phyloP scores from a whole-genome alignment of 2,888 invertebrate genomes.

The Gymnosoma rotundatum region DNA sequence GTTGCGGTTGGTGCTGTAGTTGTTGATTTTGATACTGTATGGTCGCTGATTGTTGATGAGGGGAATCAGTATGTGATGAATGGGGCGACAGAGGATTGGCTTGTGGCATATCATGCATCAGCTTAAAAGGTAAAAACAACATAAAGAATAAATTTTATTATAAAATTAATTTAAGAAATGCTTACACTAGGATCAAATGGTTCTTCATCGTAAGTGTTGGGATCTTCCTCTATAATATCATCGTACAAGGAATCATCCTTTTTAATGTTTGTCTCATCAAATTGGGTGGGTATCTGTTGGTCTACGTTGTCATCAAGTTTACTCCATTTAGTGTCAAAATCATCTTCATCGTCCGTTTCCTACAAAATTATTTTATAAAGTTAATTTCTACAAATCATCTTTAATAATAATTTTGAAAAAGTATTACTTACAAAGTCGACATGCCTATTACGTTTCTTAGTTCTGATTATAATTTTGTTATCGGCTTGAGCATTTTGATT shows the following conservation, averaged over 20 bases:
- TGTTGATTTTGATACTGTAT: slow-evolving; percentile 48
- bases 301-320: slow-evolving; percentile 67
- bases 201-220: slow-evolving; percentile 70
- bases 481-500: slow-evolving; percentile 40
- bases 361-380: slow-evolving; percentile 3
- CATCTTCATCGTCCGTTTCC: slow-evolving; percentile 68
- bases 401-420: background rate
- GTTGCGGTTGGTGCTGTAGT: background rate
- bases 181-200: slow-evolving; percentile 72
- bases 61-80: slow-evolving; percentile 67
- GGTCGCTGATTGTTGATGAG: slow-evolving; percentile 24
- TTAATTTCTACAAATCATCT: background rate
- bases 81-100: slow-evolving; percentile 72
- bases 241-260: slow-evolving; percentile 72
- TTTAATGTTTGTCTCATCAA: slow-evolving; percentile 68
- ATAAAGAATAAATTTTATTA: background rate
- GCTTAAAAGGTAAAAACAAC: slow-evolving; percentile 34
- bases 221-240: slow-evolving; percentile 73
- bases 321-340: slow-evolving; percentile 67
- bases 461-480: slow-evolving; percentile 36
- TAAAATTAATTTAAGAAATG: slow-evolving; percentile 1
- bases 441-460: slow-evolving; percentile 65
- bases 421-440: slow-evolving; percentile 69
- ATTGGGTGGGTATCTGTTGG: slow-evolving; percentile 49
- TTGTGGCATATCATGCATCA: slow-evolving; percentile 64